Conservation (phyloP, 2,113 vertebrate species). For the Tiliqua scincoides region DNA sequence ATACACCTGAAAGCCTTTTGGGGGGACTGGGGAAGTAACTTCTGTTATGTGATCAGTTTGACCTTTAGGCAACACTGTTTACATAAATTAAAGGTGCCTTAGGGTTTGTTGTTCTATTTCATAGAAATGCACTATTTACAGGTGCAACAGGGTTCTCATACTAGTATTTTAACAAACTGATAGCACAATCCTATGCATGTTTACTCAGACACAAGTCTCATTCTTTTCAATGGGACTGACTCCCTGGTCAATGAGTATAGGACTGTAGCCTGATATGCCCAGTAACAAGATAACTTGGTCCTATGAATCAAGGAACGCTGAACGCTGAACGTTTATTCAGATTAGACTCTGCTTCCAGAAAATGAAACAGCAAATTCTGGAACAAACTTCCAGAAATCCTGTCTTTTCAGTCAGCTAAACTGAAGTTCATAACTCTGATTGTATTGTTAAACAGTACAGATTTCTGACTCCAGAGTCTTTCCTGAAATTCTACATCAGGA, state of each 20-base stretch:
- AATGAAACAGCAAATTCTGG: slow-evolving; percentile 4
- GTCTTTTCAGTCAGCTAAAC: slow-evolving; percentile 1
- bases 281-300: neutral
- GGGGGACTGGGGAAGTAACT: too few relatives aligned
- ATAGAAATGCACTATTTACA: neutral
- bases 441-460: slow-evolving; percentile 24
- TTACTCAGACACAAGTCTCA: too few relatives aligned
- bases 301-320: neutral
- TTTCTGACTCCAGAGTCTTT: slow-evolving; percentile 52
- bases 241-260: neutral
- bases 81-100: neutral
- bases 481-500: neutral
- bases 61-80: neutral
- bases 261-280: too few relatives aligned
- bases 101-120: neutral
- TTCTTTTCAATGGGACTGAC: neutral
- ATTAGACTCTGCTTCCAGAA: neutral
- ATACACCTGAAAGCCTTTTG: neutral
- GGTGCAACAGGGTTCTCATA: too few relatives aligned
- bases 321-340: neutral
- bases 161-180: neutral
- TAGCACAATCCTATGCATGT: too few relatives aligned
- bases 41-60: neutral
- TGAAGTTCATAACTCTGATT: neutral
- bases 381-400: neutral